phyloP scores from a whole-genome alignment of 1,140 invertebrate species.

The Lineus longissimus region DNA sequence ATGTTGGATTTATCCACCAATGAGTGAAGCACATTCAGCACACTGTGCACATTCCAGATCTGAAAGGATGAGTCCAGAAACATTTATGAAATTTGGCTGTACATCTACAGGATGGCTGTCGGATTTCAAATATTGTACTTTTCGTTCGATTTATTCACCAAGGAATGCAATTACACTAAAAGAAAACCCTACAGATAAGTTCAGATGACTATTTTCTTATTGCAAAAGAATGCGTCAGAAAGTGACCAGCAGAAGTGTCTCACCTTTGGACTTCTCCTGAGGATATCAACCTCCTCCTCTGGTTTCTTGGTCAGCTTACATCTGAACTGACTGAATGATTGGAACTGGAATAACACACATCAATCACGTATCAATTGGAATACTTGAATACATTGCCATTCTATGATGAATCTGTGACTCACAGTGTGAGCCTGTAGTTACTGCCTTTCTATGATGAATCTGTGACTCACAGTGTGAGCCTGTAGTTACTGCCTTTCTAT shows the following conservation, averaged over 20 bases:
- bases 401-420: no score
- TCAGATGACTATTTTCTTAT: neutral
- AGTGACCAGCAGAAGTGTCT: no score
- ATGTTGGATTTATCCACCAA: constrained; percentile 98
- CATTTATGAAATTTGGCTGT: constrained; percentile 4
- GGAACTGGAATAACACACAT: constrained; percentile 82
- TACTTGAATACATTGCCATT: no score
- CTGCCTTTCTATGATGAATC: no score
- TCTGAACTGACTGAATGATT: constrained; percentile 87
- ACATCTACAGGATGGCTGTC: no score
- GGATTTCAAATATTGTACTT: neutral
- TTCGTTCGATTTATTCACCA: neutral
- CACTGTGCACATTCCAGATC: constrained; percentile 97
- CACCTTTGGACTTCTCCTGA: constrained; percentile 75
- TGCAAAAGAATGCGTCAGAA: no score
- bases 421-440: no score
- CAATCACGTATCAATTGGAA: no score
- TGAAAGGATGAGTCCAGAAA: constrained; percentile 29
- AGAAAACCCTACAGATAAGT: no score
- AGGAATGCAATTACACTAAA: neutral
- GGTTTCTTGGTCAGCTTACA: constrained; percentile 82
- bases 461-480: no score
- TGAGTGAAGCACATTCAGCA: constrained; percentile 96
- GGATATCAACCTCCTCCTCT: constrained; percentile 69
- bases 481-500: no score